Evolutionary conservation across 2,113 vertebrate species (phyloP), one percentile per base, ranked within the genome.

Genomic region (Chelonoidis abingdonii): DNA sequence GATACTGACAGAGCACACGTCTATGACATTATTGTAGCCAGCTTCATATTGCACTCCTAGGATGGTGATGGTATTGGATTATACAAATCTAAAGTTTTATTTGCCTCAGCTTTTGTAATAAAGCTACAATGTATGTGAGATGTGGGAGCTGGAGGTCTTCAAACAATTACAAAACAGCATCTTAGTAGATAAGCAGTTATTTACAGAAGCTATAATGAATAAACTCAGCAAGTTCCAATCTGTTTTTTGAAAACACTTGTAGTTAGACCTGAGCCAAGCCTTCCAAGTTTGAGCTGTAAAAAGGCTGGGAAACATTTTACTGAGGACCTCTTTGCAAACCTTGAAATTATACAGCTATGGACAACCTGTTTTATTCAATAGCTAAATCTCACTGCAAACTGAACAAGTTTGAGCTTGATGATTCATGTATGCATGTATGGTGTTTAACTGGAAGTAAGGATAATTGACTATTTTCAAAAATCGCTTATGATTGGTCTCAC

Each of bases 191-290:
- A 75, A 88, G 84, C 69, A 87, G 41, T 65, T 94, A 95, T 95
- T 96, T 96, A 96, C 93, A 93, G 91, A 81, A 10, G 10, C 22
- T 21, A 59, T 82, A 96, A 94, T 65, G 81, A 92, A 92, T 86
- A 91, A 92, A 93, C 91, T n/a, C 78, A 80, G 92, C 92, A 91
- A 88, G 69, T 65, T 85, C 87, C 84, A 88, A 83, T 50, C 91
- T 95, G 82, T 93, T 96, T 93, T 90, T 91, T 65, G 91, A 59
- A 89, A 93, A 95, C 89, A 96, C 88, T 88, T 89, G 88, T 24
- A 92, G 93, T 0, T 27, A 35, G 12, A 65, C 3, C 11, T 65
- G 31, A 65, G 6, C 57, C 87, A 81, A 97, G 91, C 31, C 50
- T 94, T 94, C 86, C 89, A 87, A 90, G 88, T 88, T 65, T 41